phyloP scores from a whole-genome alignment of 2,888 invertebrate species.

The Tillus elongatus region DNA sequence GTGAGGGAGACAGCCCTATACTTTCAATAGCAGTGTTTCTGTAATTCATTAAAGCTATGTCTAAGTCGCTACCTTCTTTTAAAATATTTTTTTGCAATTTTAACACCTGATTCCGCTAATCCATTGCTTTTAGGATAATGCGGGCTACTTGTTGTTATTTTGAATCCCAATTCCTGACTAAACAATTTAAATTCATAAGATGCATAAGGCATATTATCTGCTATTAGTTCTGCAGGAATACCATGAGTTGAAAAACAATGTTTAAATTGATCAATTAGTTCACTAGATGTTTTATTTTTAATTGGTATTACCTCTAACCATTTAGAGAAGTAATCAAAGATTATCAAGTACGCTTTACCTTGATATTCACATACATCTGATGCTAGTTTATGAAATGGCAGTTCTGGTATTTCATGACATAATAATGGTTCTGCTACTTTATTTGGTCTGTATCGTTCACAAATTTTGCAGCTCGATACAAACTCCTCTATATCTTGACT shows the following conservation, averaged over 20 bases:
- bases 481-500: slow-evolving; percentile 8
- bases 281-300: slow-evolving; percentile 10
- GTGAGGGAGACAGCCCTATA: neutral
- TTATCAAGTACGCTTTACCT: slow-evolving; percentile 18
- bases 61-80: neutral
- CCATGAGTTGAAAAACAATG: slow-evolving; percentile 16
- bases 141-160: slow-evolving; percentile 18
- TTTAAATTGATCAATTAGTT: slow-evolving; percentile 13
- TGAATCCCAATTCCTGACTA: slow-evolving; percentile 18
- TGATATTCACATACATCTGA: slow-evolving; percentile 16
- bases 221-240: slow-evolving; percentile 13
- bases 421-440: slow-evolving; percentile 16
- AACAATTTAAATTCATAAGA: slow-evolving; percentile 17
- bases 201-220: slow-evolving; percentile 19
- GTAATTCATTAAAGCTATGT: slow-evolving; percentile 2
- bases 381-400: slow-evolving; percentile 19
- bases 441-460: slow-evolving; percentile 14
- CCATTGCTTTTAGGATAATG: slow-evolving; percentile 19
- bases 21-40: neutral
- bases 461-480: slow-evolving; percentile 13
- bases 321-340: slow-evolving; percentile 24
- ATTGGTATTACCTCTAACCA: slow-evolving; percentile 22
- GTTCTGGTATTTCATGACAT: slow-evolving; percentile 13
- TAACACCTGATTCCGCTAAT: slow-evolving; percentile 16
- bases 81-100: slow-evolving; percentile 11